A percentile compares a stretch with the other conserved stretches of the same genome.
Evolutionary conservation across 1,140 invertebrate species (phyloP).

Genomic region (Dinoponera quadriceps): DNA sequence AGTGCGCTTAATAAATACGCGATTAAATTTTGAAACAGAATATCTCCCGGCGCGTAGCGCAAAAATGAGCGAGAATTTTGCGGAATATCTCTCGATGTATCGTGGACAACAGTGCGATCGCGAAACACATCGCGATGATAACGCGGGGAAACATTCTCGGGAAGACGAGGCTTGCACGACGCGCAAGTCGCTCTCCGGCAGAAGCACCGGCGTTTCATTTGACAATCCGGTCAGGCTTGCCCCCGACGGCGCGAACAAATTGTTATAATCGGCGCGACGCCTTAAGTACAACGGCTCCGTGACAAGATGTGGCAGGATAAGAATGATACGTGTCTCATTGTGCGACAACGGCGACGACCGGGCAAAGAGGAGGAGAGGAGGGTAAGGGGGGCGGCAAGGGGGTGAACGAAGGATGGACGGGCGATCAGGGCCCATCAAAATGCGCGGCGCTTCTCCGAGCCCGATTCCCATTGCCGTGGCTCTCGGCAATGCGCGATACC

Average conservation of each 20-base stretch:
- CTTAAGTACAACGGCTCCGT: constrained; percentile 67
- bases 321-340: constrained; percentile 76
- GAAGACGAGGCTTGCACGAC: neutral
- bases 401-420: constrained; percentile 34
- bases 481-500: constrained; percentile 55
- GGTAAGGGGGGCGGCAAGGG: constrained; percentile 38
- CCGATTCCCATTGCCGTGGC: constrained; percentile 64
- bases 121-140: neutral
- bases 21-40: constrained; percentile 13
- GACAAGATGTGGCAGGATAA: constrained; percentile 77
- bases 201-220: constrained; percentile 19
- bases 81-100: neutral
- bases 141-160: neutral
- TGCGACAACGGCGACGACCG: constrained; percentile 69
- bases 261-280: constrained; percentile 74
- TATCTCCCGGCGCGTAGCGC: neutral
- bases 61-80: neutral
- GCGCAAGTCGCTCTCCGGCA: neutral
- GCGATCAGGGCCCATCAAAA: constrained; percentile 71
- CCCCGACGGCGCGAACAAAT: constrained; percentile 69
- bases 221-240: constrained; percentile 61
- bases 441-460: constrained; percentile 62
- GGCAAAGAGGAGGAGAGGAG: constrained; percentile 62
- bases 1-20: constrained; percentile 18
- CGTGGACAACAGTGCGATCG: neutral